These are phyloP conservation scores for Dicranocentrus wangi DNA, from an alignment of 2,888 invertebrate genomes.

Conservation along the genomic window DNA sequence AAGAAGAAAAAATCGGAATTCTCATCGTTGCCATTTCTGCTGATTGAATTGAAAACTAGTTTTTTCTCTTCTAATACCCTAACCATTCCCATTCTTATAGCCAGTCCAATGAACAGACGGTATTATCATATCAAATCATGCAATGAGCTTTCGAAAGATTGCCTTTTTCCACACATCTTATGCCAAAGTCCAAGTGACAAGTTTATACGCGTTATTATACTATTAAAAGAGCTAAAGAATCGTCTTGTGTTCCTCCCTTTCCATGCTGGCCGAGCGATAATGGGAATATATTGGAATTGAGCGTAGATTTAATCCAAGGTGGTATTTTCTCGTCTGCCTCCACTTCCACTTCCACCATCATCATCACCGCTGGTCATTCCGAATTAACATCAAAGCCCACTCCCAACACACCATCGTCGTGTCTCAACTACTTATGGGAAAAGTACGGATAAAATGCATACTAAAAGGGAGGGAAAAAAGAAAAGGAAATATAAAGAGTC, in stretches of 20 bases:
- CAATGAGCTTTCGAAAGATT: not conserved
- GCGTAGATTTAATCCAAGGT: slow-evolving; percentile 58
- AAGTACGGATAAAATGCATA: slow-evolving; percentile 49
- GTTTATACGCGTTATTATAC: slow-evolving; percentile 17
- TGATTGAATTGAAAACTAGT: too few relatives aligned
- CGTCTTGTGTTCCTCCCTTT: slow-evolving; percentile 45
- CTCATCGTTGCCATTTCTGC: too few relatives aligned
- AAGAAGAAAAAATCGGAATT: too few relatives aligned
- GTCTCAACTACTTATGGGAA: slow-evolving; percentile 37
- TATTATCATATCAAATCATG: slow-evolving; percentile 37
- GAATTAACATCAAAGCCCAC: slow-evolving; percentile 55
- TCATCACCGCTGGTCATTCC: slow-evolving; percentile 53
- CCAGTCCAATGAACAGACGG: too few relatives aligned
- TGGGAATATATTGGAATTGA: slow-evolving; percentile 32
- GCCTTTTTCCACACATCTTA: not conserved
- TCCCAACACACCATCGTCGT: not conserved
- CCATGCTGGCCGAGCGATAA: slow-evolving; percentile 50
- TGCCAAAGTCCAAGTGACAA: slow-evolving; percentile 30
- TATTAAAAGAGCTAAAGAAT: slow-evolving; percentile 22
- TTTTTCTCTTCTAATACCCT: too few relatives aligned
- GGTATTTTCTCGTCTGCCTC: slow-evolving; percentile 23
- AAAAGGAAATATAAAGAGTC: slow-evolving; percentile 52
- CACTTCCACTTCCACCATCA: slow-evolving; percentile 12
- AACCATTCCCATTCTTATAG: too few relatives aligned
- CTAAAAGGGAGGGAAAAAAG: slow-evolving; percentile 50